Conservation (phyloP, 2,888 invertebrate species). For the Teleogryllus oceanicus region DNA sequence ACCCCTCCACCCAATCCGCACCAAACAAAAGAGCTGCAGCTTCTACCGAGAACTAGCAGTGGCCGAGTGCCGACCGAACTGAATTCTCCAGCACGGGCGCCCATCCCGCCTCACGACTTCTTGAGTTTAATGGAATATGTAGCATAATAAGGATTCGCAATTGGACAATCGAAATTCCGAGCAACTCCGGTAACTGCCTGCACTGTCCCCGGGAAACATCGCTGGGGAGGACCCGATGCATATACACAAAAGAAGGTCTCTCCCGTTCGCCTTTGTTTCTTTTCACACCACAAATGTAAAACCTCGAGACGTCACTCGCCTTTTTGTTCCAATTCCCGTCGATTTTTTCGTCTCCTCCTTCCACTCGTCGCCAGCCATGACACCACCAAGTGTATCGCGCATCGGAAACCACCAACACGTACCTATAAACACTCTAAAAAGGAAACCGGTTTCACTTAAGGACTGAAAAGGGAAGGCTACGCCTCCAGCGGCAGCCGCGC, state of each 20-base stretch:
- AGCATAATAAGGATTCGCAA: background rate
- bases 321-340: background rate
- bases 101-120: background rate
- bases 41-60: background rate
- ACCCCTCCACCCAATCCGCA: background rate
- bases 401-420: conserved; percentile 29
- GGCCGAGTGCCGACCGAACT: too few relatives aligned
- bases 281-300: conserved; percentile 6
- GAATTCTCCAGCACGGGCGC: too few relatives aligned
- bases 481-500: background rate
- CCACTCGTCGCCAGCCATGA: conserved; percentile 24
- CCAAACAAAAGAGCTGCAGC: background rate
- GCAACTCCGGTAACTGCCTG: background rate
- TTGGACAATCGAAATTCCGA: conserved; percentile 11
- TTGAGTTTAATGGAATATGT: background rate
- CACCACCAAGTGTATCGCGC: conserved; percentile 23
- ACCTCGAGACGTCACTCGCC: background rate
- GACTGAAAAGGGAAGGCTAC: conserved; percentile 28
- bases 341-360: background rate
- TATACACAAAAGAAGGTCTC: background rate
- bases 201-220: background rate
- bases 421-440: conserved; percentile 31
- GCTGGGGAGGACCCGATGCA: background rate
- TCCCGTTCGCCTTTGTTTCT: background rate
- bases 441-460: conserved; percentile 31